Percentiles rank a stretch among this genome's conserved stretches.
phyloP scores from a whole-genome alignment of 2,888 invertebrate genomes.

The Conchocele bisecta region DNA sequence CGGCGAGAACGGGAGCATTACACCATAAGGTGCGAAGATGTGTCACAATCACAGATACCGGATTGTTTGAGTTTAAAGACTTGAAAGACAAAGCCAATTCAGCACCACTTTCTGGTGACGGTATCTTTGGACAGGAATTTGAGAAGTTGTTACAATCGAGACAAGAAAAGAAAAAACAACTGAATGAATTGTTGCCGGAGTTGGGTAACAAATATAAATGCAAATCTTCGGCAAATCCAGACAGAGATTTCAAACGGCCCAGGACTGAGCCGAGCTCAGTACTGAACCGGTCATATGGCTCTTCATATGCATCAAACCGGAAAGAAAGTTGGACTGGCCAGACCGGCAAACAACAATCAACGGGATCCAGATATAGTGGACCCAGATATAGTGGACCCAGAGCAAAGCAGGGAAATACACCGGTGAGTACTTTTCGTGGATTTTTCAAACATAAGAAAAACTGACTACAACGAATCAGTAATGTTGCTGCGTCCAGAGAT shows the following conservation, averaged over 20 bases:
- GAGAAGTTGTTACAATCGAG: slow-evolving; percentile 34
- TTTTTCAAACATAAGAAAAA: slow-evolving; percentile 9
- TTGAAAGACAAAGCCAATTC: not conserved
- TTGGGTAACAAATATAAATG: not conserved
- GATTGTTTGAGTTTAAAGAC: slow-evolving; percentile 30
- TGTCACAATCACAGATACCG: slow-evolving; percentile 27
- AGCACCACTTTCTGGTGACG: slow-evolving; percentile 20
- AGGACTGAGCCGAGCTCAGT: not conserved
- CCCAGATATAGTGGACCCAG: too few relatives aligned
- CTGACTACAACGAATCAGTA: too few relatives aligned
- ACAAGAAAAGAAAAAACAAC: slow-evolving; percentile 31
- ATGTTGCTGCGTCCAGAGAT: slow-evolving; percentile 28
- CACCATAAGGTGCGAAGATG: slow-evolving; percentile 21
- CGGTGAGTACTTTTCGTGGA: slow-evolving; percentile 29
- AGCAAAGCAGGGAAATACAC: too few relatives aligned
- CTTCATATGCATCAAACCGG: not conserved
- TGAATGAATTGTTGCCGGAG: slow-evolving; percentile 29
- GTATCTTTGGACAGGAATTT: slow-evolving; percentile 31
- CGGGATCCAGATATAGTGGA: too few relatives aligned
- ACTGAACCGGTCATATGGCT: not conserved
- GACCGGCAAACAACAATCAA: too few relatives aligned
- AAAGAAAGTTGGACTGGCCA: too few relatives aligned
- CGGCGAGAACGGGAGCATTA: slow-evolving; percentile 27
- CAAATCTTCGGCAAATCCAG: not conserved
- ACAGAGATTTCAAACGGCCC: not conserved